Conservation (phyloP, 1,140 invertebrate genomes). For the Drosophila pandora region DNA sequence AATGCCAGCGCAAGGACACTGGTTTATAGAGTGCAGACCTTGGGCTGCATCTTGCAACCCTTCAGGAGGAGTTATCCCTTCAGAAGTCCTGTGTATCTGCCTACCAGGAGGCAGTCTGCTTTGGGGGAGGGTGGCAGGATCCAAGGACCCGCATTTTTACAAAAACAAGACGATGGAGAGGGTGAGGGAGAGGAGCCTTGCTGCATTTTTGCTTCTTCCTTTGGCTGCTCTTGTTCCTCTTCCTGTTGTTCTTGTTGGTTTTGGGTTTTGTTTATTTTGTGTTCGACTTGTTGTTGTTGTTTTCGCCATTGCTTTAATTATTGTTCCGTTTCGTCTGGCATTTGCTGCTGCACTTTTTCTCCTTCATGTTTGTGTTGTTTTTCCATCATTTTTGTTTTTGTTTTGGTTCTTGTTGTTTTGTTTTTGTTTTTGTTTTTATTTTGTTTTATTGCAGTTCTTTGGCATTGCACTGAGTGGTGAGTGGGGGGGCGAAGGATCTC, state of each 20-base stretch:
- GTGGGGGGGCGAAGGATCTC: no score
- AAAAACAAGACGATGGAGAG: constrained; percentile 23
- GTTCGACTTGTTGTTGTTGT: constrained; percentile 38
- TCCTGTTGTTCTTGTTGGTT: constrained; percentile 54
- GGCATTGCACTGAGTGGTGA: constrained; percentile 20
- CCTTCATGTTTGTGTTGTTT: constrained; percentile 39
- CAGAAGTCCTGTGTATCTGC: constrained; percentile 20
- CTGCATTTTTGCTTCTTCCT: constrained; percentile 50
- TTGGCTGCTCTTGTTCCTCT: constrained; percentile 43
- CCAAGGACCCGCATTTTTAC: constrained; percentile 27
- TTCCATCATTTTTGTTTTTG: constrained; percentile 46
- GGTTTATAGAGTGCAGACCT: constrained; percentile 47
- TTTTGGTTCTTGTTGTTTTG: constrained; percentile 52
- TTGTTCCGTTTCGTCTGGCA: constrained; percentile 79
- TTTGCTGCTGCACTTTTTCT: constrained; percentile 63
- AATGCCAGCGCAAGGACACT: constrained; percentile 36
- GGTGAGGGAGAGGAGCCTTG: constrained; percentile 36
- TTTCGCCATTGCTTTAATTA: constrained; percentile 78
- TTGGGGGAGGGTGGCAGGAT: background rate
- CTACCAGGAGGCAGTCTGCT: constrained; percentile 9
- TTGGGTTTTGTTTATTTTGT: constrained; percentile 54
- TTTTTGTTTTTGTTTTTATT: constrained; percentile 42
- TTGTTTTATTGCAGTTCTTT: constrained; percentile 46
- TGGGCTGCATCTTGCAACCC: constrained; percentile 46
- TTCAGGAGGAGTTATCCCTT: constrained; percentile 20